A percentile compares a stretch with the other conserved stretches of the same genome.
Evolutionary conservation across 2,797 vertebrate species (phyloP).

Genomic region (Falco berigora): DNA sequence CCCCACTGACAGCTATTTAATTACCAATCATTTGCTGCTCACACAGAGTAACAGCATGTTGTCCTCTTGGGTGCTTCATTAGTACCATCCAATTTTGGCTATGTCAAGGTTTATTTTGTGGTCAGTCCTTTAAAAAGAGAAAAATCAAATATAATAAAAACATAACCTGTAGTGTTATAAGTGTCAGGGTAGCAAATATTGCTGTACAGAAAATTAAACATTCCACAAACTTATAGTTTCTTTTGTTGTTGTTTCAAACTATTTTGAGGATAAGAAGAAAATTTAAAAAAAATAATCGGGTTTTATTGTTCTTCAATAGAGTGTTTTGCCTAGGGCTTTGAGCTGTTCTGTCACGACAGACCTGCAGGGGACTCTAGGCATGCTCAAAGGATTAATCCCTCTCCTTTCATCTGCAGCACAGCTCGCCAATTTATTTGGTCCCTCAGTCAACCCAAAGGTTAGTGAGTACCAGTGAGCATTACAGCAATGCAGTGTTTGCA

Average conservation of each 20-base stretch:
- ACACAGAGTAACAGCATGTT: background rate
- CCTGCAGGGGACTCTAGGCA: background rate
- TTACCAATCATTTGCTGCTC: background rate
- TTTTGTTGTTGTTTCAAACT: background rate
- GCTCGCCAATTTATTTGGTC: background rate
- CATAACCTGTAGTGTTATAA: background rate
- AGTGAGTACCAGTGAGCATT: background rate
- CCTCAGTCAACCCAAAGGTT: background rate
- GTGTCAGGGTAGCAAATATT: background rate
- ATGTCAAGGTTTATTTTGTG: slow-evolving; percentile 16
- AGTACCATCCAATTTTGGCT: background rate
- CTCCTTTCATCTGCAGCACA: background rate
- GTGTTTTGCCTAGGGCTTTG: background rate
- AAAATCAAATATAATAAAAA: background rate
- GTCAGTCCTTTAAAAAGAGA: background rate
- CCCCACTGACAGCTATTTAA: slow-evolving; percentile 17
- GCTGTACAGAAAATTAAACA: background rate
- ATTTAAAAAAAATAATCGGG: background rate
- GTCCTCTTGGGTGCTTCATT: slow-evolving; percentile 12
- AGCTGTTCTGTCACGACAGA: background rate
- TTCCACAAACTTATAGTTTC: background rate
- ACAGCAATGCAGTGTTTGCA: background rate
- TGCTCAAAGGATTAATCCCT: background rate
- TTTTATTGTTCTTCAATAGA: background rate
- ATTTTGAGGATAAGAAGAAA: background rate